Base-by-base conservation (phyloP, 2,888 invertebrate species). In the Callyntrura guangdongensis region DNA sequence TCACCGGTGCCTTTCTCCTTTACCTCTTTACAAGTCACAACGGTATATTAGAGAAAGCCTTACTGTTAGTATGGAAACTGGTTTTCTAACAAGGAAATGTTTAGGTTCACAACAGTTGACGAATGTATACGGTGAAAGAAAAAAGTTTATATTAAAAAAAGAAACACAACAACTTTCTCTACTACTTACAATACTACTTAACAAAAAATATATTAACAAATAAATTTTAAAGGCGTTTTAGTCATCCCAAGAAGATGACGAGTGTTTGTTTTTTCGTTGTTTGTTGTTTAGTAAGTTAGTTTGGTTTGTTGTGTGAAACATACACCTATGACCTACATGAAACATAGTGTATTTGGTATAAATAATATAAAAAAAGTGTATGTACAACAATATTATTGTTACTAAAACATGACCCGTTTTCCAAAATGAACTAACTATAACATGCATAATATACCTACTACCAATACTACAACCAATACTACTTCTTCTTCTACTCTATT, bases 111-210 rank as follows among this genome's bases (percentile, higher is more conserved):
- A 64, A 45, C 12, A 77, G 72, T 74, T 83, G 84, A 89, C 83
- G 59, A 77, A 83, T 89, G 89, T 89, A 89, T 89, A 89, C 89
- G 89, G 89, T 89, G 82, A 81, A 69, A 49, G 87, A 22, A 82
- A 53, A 86, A 74, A 45, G 49, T 5, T 49, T 27, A 25, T 64
- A 22, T 22, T 22, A 12, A 11, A 17, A 2, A 17, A 22, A 49
- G 49, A 25, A 53, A 77, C 25, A 53, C 45, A 77, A 77, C 77
- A 77, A 53, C 22, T 77, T 77, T 77, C 72, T 20, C 77, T 53
- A 69, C 69, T 36, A 64, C 8, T 67, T 67, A 67, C 25, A 67
- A 14, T 67, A 67, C 12, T 20, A 61, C 17, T 69, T 45, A n/a
- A 20, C 17, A 36, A 69, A 45, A n/a, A 20, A 69, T 9, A 69